Percentiles rank a stretch among this genome's conserved stretches.
phyloP scores from a whole-genome alignment of 2,888 invertebrate species.

The Orthosia gracilis region DNA sequence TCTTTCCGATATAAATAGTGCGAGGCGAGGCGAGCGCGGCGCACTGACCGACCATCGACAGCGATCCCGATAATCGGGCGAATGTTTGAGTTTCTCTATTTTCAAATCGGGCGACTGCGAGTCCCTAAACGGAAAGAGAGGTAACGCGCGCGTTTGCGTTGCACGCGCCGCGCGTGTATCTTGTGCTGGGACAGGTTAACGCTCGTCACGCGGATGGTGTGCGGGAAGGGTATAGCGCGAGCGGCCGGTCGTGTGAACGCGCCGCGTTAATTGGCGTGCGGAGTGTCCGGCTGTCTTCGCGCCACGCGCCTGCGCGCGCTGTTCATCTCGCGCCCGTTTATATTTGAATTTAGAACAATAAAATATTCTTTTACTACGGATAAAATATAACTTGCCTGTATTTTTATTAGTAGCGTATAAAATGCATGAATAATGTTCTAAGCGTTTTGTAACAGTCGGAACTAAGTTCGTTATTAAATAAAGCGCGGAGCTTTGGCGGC shows the following conservation, averaged over 20 bases:
- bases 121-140: slow-evolving; percentile 71
- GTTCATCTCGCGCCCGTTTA: slow-evolving; percentile 77
- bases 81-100: slow-evolving; percentile 90
- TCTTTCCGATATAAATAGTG: slow-evolving; percentile 90
- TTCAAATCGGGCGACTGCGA: slow-evolving; percentile 84
- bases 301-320: slow-evolving; percentile 83
- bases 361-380: slow-evolving; percentile 71
- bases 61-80: slow-evolving; percentile 89
- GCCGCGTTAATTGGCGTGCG: slow-evolving; percentile 88
- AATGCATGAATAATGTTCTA: slow-evolving; percentile 55
- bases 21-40: slow-evolving; percentile 79
- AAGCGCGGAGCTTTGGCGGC: slow-evolving; percentile 45
- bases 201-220: slow-evolving; percentile 72
- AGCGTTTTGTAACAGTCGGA: slow-evolving; percentile 50
- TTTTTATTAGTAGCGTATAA: slow-evolving; percentile 56
- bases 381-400: slow-evolving; percentile 51
- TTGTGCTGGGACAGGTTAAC: slow-evolving; percentile 73
- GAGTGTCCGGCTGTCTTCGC: slow-evolving; percentile 86
- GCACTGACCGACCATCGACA: slow-evolving; percentile 90
- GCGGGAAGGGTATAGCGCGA: slow-evolving; percentile 76
- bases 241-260: slow-evolving; percentile 85
- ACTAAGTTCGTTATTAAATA: slow-evolving; percentile 52
- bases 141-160: slow-evolving; percentile 81
- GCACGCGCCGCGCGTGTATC: slow-evolving; percentile 60
- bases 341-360: slow-evolving; percentile 82